Evolutionary conservation across 2,113 vertebrate genomes (phyloP), one percentile per base, ranked within the genome.

Genomic region (Chaetops frenatus): DNA sequence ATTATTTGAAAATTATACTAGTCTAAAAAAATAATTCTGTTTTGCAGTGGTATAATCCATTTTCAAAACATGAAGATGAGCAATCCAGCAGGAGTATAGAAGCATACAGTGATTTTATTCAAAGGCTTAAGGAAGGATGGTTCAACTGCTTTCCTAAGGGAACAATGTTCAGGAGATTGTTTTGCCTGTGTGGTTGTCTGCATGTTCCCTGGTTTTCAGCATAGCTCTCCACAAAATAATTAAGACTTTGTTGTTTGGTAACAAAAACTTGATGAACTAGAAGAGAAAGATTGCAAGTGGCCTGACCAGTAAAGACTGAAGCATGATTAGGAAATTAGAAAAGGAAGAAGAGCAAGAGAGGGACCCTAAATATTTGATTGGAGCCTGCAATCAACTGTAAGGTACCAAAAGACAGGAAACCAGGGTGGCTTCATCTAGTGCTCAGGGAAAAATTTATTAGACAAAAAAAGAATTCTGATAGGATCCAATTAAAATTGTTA

Each of bases 401-500:
- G 7, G 27, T 40, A 81, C 24, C 84, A 87, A 82, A 24, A 15
- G 44, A 38, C 58, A 81, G 73, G 69, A 92, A 89, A 74, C 10
- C 4, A 60, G 7, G 17, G 23, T 81, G 76, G 6, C 33, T 50
- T 64, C 40, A 60, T 38, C 17, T 64, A 36, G 11, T 20, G 5
- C 38, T 91, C 35, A 81, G 27, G 11, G 25, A 84, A 74, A 0
- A 0, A 33, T 38, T 28, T 86, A 44, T 71, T 73, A 66, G 91
- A 81, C 11, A 57, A 3, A 13, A 13, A 19, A 70, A 74, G 8
- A 90, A 69, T 74, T 88, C 22, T 66, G 15, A 11, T 17, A 60
- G 13, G 27, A 57, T 42, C 0, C 0, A 62, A 58, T 31, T 11
- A 57, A 73, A 74, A 11, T 40, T 45, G 47, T 67, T 33, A 51